Base-by-base conservation (phyloP, 2,888 invertebrate genomes). In the Siphlonurus alternatus region DNA sequence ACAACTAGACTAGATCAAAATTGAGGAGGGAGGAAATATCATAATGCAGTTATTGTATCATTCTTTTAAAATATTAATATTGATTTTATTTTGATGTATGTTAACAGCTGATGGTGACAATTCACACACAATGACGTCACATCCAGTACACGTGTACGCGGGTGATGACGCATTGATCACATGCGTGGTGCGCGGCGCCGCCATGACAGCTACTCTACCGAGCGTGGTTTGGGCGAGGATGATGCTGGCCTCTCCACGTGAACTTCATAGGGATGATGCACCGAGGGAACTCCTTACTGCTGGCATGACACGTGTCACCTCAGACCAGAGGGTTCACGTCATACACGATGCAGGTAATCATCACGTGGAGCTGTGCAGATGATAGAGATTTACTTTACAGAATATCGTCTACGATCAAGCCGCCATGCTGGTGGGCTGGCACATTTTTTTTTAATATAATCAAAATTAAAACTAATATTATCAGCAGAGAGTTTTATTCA, bases 111-210 rank as follows among this genome's bases (percentile, higher is more conserved):
- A 38, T 38, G 38, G 38, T 15, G 38, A 15, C 59, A 65, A 62
- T 54, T 60, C 76, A 75, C 65, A 68, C 76, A 65, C 78, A 71
- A 66, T 67, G 23, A 70, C 77, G 64, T 77, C 78, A 51, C 77
- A 77, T 69, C 81, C 80, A 18, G 77, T 81, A 56, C 79, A 80
- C 70, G 82, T 83, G 51, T 79, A 80, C 69, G 84, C 83, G 71
- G 89, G 88, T 15, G 88, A 88, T 70, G 89, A 89, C 72, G 89
- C 89, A 1, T 77, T 89, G 54, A 80, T 91, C 61, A 90, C 89
- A 15, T 91, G 91, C 74, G 88, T 90, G 64, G 87, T 90, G 25
- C 77, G 84, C 25, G 83, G 86, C 25, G 81, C 83, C 1, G 85
- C 84, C 53, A 83, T 85, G 24, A 82, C 85, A 71, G 7, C 5